Conservation (phyloP, 2,888 invertebrate genomes). For the Scaptomyza parva region DNA sequence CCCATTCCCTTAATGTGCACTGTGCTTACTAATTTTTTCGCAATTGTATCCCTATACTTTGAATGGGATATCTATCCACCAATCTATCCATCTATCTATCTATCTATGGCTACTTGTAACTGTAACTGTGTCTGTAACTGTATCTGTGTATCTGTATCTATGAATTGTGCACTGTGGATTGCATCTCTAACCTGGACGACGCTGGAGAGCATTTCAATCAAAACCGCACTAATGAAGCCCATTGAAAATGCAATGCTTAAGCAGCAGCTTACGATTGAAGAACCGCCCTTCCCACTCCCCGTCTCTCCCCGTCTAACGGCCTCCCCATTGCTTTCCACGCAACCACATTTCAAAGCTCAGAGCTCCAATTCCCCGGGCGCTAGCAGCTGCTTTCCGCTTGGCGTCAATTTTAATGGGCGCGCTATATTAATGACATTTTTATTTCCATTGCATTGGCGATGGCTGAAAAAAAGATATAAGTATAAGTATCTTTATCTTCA, state of each 20-base stretch:
- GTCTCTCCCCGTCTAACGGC: not conserved
- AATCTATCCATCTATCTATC: constrained; percentile 51
- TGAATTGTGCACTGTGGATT: constrained; percentile 39
- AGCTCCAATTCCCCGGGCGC: constrained; percentile 59
- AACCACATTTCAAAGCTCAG: constrained; percentile 56
- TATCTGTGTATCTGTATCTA: constrained; percentile 51
- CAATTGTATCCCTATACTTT: constrained; percentile 61
- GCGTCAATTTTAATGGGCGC: constrained; percentile 76
- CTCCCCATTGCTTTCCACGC: constrained; percentile 3
- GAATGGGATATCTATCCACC: constrained; percentile 48
- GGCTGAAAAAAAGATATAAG: constrained; percentile 25
- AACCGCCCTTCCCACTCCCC: not conserved
- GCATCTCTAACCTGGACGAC: constrained; percentile 35
- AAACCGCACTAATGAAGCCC: constrained; percentile 78
- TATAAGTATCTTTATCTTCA: constrained; percentile 44
- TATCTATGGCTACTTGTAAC: constrained; percentile 59
- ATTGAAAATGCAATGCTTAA: constrained; percentile 74
- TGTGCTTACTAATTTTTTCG: constrained; percentile 70
- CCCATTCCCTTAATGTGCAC: constrained; percentile 44
- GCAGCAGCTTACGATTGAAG: constrained; percentile 62
- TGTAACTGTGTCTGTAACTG: constrained; percentile 57
- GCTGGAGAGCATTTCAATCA: constrained; percentile 65
- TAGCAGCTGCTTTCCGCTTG: constrained; percentile 67
- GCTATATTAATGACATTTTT: constrained; percentile 80
- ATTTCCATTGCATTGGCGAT: constrained; percentile 71